Conservation (phyloP, 2,888 invertebrate genomes). For the Hermaeophaga mercurialis region DNA sequence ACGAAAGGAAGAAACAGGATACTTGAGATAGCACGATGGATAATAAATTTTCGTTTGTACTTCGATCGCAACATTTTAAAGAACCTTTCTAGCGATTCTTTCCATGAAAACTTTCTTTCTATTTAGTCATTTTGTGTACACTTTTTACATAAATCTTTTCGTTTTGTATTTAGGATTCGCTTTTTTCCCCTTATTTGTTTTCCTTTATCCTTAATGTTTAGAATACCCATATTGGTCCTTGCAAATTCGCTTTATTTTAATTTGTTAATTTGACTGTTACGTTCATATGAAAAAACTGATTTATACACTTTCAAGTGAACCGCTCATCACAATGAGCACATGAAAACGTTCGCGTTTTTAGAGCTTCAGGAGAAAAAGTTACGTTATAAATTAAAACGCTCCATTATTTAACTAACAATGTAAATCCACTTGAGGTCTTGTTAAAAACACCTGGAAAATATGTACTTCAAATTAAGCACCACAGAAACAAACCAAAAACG, state of each 20-base stretch:
- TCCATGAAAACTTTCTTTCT: too few relatives aligned
- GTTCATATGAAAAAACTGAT: background rate
- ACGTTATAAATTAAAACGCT: conserved; percentile 22
- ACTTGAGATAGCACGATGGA: background rate
- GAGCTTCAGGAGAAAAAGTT: conserved; percentile 7
- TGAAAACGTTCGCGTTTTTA: conserved; percentile 14
- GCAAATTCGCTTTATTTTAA: too few relatives aligned
- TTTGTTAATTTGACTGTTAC: too few relatives aligned
- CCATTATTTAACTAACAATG: conserved; percentile 27
- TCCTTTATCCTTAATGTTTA: too few relatives aligned
- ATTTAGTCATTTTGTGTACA: too few relatives aligned
- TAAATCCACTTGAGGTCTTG: conserved; percentile 23
- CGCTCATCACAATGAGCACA: conserved; percentile 15
- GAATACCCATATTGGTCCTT: too few relatives aligned
- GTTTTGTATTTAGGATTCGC: too few relatives aligned
- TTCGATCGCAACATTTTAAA: too few relatives aligned
- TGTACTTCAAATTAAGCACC: conserved; percentile 23
- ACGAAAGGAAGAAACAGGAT: conserved; percentile 4
- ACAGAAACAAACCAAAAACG: background rate
- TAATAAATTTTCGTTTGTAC: background rate
- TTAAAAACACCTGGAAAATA: conserved; percentile 24
- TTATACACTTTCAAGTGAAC: conserved; percentile 14
- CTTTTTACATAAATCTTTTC: too few relatives aligned
- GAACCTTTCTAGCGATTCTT: too few relatives aligned
- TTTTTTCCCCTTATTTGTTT: too few relatives aligned